Base-by-base conservation (phyloP, 2,888 invertebrate species). In the Thumatha senex region DNA sequence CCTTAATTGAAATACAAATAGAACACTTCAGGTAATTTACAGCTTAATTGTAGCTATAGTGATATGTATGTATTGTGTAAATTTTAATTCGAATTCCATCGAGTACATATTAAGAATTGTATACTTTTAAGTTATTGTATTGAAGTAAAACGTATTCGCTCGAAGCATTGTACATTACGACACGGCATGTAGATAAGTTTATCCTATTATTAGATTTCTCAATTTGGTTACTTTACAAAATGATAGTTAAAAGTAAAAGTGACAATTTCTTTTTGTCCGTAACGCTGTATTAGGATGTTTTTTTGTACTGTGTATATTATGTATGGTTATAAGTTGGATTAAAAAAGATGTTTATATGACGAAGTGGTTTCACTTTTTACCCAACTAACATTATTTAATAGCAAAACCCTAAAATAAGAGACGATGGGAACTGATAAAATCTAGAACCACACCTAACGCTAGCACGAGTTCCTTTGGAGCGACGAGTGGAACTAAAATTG, bases 291-390 rank as follows among this genome's bases (percentile, higher is more conserved):
- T 88, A 89, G 92, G 93, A 88, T 86, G 82, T 94, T 94, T 95
- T 94, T 95, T 95, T 95, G 95, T 95, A 95, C 95, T 95, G 95
- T 95, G 95, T 95, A 95, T 95, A 92, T 91, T 89, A 95, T 95
- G 95, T 95, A 95, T 94, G 94, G 94, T 93, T 94, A 94, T 94
- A 95, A 94, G 90, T 89, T 90, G 90, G 87, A 89, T 90, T 89
- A 90, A 90, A 91, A 88, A 91, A 89, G 89, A 90, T 90, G 90
- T 89, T 90, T 90, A 90, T 90, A 90, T 88, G 86, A 88, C 68
- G 36, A 57, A 65, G 74, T 84, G 63, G 71, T 80, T 81, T 82
- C 77, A 63, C 67, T 57, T 49, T 8, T 41, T 30, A 39, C 3
- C 11, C 31, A 24, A 24, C 5, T 24, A 24, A 24, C 18, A 24